Evolutionary conservation across 2,113 vertebrate species (phyloP), one percentile per base, ranked within the genome.

Genomic region (Zapus hudsonius): DNA sequence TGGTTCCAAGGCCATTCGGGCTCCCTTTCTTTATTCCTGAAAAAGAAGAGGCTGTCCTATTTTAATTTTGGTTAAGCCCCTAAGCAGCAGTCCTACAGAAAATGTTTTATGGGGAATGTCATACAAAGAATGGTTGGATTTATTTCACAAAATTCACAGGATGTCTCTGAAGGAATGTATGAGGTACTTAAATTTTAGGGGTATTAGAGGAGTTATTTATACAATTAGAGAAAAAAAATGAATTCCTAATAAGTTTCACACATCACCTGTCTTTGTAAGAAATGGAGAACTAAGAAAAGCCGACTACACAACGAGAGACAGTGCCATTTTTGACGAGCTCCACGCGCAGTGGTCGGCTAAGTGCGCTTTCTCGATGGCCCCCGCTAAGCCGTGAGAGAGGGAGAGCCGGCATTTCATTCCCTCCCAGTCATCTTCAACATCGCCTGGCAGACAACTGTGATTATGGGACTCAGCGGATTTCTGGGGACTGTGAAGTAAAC

Each of bases 251-350:
- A 67, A 95, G 72, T 42, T 25, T 20, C 29, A 69, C 19, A 80
- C 11, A 74, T 76, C 67, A 86, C 57, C 86, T 52, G 47, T 73
- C 72, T 88, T 93, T 55, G 64, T 22, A 69, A 75, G 75, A 89
- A 84, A 61, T 3, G 27, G 25, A 74, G 47, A 87, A 63, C 12
- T 76, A 27, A 76, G 66, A 40, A 63, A 92, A 80, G 88, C 15
- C n/a, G 57, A 78, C 73, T 61, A 88, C 8, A 63, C 7, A 1
- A 19, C 82, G 9, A 90, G 44, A 55, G 17, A 29, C 9, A 40
- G 52, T 78, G 40, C 33, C 52, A 63, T 38, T 27, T 79, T 87
- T 82, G 29, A 72, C 15, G 5, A 89, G 85, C 4, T 76, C 61
- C 64, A 27, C 2, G 11, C 13, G 22, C 13, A 67, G 6, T 40